Base-by-base conservation (phyloP, 2,113 vertebrate genomes). In the Gymnobelideus leadbeateri region DNA sequence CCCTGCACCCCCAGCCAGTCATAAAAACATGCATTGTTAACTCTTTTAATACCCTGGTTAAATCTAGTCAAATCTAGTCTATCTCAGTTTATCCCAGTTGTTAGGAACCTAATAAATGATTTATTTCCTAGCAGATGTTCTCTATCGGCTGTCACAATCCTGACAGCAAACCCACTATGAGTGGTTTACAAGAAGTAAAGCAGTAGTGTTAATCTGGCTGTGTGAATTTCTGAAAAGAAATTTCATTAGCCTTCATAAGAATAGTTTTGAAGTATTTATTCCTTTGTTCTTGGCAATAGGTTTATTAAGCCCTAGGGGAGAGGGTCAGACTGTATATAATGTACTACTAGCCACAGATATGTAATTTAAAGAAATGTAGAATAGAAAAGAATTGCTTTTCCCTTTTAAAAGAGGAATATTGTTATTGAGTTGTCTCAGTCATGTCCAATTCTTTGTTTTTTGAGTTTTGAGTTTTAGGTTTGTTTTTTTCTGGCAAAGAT, bases 341-440 rank as follows among this genome's bases (percentile, higher is more conserved):
- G 0, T 93, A 93, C 97, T 95, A 92, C 96, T 96, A 92, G 28
- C 93, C 95, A 89, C 52, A 77, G 1, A 31, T 95, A 97, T 96
- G n/a, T 84, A 95, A 96, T 96, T 95, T 95, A 95, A 68, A 96
- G n/a, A 97, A 95, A 96, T 96, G 94, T 46, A 90, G 57, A 95
- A 49, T 84, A 51, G 90, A 95, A 97, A 77, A 95, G 43, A 37
- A 1, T 92, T 89, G 49, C 89, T 50, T 14, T 92, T 95, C 31
- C 91, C 77, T 96, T 96, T 95, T 97, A 93, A 43, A 95, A 93
- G 10, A 94, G 93, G 61, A 97, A 97, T 26, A 95, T 96, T 96
- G 54, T 92, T 68, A 31, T 68, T 37, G 28, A 68, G 12, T 14
- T 37, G 21, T 68, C 37, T 68, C 31, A 37, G 61, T 61, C 57